Evolutionary conservation across 1,140 invertebrate genomes (phyloP).

Genomic region (Pseudomyrmex sp.): DNA sequence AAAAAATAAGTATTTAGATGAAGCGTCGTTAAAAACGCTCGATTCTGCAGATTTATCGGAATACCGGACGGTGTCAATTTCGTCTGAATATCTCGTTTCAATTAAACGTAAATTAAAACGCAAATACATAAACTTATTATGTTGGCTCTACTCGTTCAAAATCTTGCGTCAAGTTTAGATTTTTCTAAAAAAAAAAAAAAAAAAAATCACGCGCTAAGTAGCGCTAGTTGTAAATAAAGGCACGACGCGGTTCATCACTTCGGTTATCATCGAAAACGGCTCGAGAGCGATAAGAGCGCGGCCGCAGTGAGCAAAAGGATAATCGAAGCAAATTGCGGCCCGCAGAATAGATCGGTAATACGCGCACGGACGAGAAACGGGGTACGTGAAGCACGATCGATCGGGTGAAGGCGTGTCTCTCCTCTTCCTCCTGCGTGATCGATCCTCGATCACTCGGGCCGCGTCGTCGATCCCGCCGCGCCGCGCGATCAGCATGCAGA

Average conservation of each 20-base stretch:
- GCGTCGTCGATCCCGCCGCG: constrained; percentile 64
- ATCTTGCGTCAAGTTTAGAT: no score
- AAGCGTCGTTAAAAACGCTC: not conserved
- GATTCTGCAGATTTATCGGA: not conserved
- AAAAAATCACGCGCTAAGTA: not conserved
- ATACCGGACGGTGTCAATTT: not conserved
- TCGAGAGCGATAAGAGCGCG: constrained; percentile 37
- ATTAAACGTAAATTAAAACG: no score
- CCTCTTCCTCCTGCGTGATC: constrained; percentile 55
- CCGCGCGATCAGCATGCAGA: constrained; percentile 73
- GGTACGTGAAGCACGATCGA: constrained; percentile 30
- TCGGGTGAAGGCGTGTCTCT: constrained; percentile 60
- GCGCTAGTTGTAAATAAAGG: not conserved
- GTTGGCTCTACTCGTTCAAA: no score
- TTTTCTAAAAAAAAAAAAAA: no score
- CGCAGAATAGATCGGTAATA: constrained; percentile 61
- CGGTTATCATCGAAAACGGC: constrained; percentile 39
- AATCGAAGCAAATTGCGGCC: constrained; percentile 51
- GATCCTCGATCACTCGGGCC: constrained; percentile 59
- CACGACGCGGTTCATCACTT: constrained; percentile 33
- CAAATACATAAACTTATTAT: no score
- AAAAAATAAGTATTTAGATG: constrained; percentile 37
- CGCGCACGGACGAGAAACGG: not conserved
- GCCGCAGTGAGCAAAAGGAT: constrained; percentile 54
- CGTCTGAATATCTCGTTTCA: not conserved